Evolutionary conservation across 2,888 invertebrate genomes (phyloP).

Genomic region (Lycia hirtaria): DNA sequence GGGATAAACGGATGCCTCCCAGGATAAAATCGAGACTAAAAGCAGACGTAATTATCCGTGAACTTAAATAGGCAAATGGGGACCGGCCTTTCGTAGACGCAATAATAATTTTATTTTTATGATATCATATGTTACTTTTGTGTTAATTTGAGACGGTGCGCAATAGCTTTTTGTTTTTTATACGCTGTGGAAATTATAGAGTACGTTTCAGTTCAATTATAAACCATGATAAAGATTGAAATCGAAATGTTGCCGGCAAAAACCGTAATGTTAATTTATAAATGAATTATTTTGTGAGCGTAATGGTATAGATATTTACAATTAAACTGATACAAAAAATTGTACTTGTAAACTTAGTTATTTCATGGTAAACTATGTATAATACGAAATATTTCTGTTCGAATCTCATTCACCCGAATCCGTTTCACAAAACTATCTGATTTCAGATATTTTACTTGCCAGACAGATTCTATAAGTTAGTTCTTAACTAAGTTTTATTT

Average conservation of each 20-base stretch:
- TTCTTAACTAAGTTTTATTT: too few species aligned
- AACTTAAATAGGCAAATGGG: slow-evolving; percentile 58
- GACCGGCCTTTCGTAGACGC: slow-evolving; percentile 47
- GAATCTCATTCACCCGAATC: too few species aligned
- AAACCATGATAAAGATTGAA: slow-evolving; percentile 33
- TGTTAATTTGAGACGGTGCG: slow-evolving; percentile 43
- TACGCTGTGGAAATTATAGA: slow-evolving; percentile 34
- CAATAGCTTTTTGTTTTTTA: slow-evolving; percentile 38
- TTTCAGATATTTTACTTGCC: too few species aligned
- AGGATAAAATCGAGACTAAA: slow-evolving; percentile 56
- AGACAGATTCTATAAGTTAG: too few species aligned
- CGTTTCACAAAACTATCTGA: too few species aligned
- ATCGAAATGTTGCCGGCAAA: slow-evolving; percentile 9
- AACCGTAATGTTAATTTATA: slow-evolving; percentile 5
- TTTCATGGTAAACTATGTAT: too few species aligned
- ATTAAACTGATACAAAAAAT: neutral
- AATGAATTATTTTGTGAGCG: neutral
- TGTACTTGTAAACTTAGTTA: neutral
- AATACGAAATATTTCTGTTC: too few species aligned
- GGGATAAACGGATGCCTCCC: slow-evolving; percentile 63
- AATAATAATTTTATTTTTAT: slow-evolving; percentile 58
- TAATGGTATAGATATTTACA: neutral
- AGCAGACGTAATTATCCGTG: slow-evolving; percentile 56
- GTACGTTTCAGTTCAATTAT: slow-evolving; percentile 40
- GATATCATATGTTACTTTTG: slow-evolving; percentile 40